A percentile compares a stretch with the other conserved stretches of the same genome.
phyloP scores from a whole-genome alignment of 1,140 invertebrate species.

The Euborellia annulipes region DNA sequence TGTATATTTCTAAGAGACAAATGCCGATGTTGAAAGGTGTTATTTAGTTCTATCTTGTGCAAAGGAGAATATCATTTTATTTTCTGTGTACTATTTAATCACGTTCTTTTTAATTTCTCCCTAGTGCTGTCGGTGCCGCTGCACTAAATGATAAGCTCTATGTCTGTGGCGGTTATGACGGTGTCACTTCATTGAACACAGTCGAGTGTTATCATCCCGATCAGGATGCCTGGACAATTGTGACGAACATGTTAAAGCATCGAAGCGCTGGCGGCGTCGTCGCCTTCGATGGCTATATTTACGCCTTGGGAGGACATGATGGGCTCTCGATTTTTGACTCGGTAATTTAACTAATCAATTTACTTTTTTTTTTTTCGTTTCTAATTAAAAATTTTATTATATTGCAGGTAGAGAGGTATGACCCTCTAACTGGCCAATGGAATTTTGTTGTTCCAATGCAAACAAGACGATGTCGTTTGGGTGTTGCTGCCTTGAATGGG shows the following conservation, averaged over 20 bases:
- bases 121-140: constrained; percentile 77
- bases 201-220: constrained; percentile 70
- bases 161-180: constrained; percentile 80
- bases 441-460: constrained; percentile 63
- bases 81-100: no score
- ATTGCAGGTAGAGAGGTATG: constrained; percentile 58
- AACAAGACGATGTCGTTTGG: constrained; percentile 62
- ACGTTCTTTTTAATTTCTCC: no score
- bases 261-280: constrained; percentile 78
- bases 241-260: constrained; percentile 73
- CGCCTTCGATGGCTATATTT: constrained; percentile 62
- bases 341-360: no score
- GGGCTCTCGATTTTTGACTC: constrained; percentile 80
- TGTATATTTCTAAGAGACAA: no score
- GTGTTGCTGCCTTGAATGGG: constrained; percentile 67
- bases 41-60: no score
- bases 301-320: constrained; percentile 74
- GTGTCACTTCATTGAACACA: constrained; percentile 68
- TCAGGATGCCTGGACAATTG: constrained; percentile 55
- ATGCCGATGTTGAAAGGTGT: no score
- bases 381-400: no score
- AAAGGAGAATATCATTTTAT: no score
- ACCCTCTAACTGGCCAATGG: constrained; percentile 59
- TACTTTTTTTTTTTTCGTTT: no score
- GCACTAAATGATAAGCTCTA: constrained; percentile 63